phyloP scores from a whole-genome alignment of 2,888 invertebrate species.

The Andrena flavipes region DNA sequence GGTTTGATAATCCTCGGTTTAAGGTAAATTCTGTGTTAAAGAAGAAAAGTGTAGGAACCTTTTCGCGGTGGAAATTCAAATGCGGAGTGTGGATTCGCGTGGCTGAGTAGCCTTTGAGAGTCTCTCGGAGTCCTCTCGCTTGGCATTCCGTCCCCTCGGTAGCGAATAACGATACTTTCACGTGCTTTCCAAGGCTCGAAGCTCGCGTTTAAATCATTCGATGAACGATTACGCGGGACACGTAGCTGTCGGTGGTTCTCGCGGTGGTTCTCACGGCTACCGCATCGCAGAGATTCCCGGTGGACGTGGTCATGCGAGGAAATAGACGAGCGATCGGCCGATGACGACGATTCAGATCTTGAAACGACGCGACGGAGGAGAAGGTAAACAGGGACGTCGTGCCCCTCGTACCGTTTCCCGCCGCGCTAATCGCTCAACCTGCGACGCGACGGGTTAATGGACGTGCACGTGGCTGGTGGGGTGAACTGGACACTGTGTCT shows the following conservation, averaged over 20 bases:
- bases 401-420: slow-evolving; percentile 8
- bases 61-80: slow-evolving; percentile 8
- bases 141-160: slow-evolving; percentile 26
- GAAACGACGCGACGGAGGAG: slow-evolving; percentile 19
- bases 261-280: slow-evolving; percentile 45
- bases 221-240: slow-evolving; percentile 45
- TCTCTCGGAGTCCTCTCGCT: slow-evolving; percentile 14
- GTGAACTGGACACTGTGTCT: background rate
- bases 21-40: background rate
- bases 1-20: slow-evolving; percentile 1
- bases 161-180: slow-evolving; percentile 30
- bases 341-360: slow-evolving; percentile 45
- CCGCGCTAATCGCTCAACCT: slow-evolving; percentile 28
- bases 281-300: slow-evolving; percentile 30
- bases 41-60: slow-evolving; percentile 16
- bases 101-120: slow-evolving; percentile 41
- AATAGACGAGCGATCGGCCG: slow-evolving; percentile 44
- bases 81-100: slow-evolving; percentile 25
- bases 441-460: slow-evolving; percentile 19
- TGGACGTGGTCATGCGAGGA: slow-evolving; percentile 43
- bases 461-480: background rate
- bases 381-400: slow-evolving; percentile 29
- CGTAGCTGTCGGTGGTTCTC: slow-evolving; percentile 34
- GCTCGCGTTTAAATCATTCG: slow-evolving; percentile 54
- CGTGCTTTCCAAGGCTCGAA: slow-evolving; percentile 48